Evolutionary conservation across 2,113 vertebrate species (phyloP).

Genomic region (Apodemus speciosus): DNA sequence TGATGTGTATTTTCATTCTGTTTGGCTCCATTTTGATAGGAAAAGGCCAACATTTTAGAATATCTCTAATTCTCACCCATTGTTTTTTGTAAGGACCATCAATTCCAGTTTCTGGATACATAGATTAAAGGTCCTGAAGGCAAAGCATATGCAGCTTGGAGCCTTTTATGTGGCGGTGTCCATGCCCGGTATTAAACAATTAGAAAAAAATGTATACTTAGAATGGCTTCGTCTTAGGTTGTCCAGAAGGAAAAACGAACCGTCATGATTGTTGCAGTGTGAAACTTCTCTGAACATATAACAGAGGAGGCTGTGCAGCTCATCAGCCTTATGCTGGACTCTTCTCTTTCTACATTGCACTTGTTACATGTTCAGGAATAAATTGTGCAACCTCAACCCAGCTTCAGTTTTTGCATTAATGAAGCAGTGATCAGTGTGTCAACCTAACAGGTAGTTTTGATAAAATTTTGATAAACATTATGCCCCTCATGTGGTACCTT

Average conservation of each 20-base stretch:
- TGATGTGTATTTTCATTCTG: conserved; percentile 35
- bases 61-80: conserved; percentile 42
- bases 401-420: not conserved
- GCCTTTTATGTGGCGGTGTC: not conserved
- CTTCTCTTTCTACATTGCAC: not conserved
- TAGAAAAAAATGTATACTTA: conserved; percentile 17
- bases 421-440: not conserved
- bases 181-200: not conserved
- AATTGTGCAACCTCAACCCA: not conserved
- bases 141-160: conserved; percentile 21
- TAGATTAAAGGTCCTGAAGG: conserved; percentile 3
- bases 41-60: conserved; percentile 39
- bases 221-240: not conserved
- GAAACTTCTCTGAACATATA: not conserved
- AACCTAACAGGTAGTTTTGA: not conserved
- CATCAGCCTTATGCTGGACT: not conserved
- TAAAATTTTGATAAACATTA: not conserved
- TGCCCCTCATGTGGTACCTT: not conserved
- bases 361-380: not conserved
- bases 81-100: not conserved
- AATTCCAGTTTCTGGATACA: not conserved
- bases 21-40: not conserved
- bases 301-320: not conserved
- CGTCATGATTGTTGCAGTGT: not conserved
- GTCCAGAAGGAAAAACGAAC: not conserved